These are phyloP conservation scores for Sanderia malayensis DNA, from an alignment of 30 jellyfish, hydroid and myxozoan species.

Conservation along the genomic window DNA sequence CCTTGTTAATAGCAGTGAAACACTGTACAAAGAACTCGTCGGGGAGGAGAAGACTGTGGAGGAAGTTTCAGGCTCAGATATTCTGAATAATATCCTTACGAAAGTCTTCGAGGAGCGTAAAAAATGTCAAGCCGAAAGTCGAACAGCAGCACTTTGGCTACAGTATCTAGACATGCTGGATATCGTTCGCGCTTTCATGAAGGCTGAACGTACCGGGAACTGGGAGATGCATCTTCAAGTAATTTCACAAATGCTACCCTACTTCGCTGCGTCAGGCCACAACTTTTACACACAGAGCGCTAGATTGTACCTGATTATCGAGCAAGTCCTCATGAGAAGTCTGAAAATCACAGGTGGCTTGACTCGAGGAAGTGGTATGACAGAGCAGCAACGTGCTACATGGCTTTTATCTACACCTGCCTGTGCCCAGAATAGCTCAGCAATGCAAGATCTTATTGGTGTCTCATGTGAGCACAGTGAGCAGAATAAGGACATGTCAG, in stretches of 20 bases:
- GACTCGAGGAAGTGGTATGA: not conserved
- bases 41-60: too few relatives aligned
- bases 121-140: too few relatives aligned
- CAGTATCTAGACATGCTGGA: not conserved
- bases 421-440: too few relatives aligned
- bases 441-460: not conserved
- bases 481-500: not conserved
- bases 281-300: slow-evolving; percentile 50
- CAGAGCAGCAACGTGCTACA: not conserved
- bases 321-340: not conserved
- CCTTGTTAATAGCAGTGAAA: too few relatives aligned
- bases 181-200: not conserved
- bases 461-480: not conserved
- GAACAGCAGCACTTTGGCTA: not conserved
- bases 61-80: too few relatives aligned
- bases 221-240: not conserved
- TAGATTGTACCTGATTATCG: slow-evolving; percentile 11
- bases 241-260: not conserved
- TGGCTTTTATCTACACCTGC: not conserved
- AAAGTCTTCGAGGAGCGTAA: too few relatives aligned
- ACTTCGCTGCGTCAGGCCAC: not conserved
- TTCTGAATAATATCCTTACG: too few relatives aligned
- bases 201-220: not conserved
- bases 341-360: not conserved
- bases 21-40: too few relatives aligned